Evolutionary conservation across 2,113 vertebrate genomes (phyloP), one percentile per base, ranked within the genome.

Genomic region (Prolemur simus): DNA sequence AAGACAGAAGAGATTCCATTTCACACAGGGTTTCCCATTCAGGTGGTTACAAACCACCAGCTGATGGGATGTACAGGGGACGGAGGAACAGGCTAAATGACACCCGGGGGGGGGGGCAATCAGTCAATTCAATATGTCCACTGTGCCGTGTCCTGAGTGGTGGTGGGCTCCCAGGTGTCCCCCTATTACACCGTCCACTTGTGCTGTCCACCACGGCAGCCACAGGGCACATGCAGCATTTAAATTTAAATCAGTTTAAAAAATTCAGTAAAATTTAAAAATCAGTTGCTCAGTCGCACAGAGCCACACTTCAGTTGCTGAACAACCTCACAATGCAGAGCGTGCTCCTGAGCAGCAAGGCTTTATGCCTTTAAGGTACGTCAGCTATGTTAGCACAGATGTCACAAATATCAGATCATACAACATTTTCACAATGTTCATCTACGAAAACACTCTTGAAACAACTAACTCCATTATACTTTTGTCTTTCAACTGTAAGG

Each of bases 71-170:
- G 49, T 5, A 39, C 0, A 56, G 32, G 71, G 74, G 23, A 32
- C 3, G 20, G 63, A 32, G n/a, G 8, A 58, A 17, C 14, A 34
- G 54, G 23, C 32, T 0, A 20, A 39, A 37, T 2, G 64, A 27
- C 32, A 27, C 20, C 80, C 13, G 0, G 20, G 12, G n/a, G 20
- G 12, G n/a, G 18, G 64, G 34, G 21, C 9, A 52, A 15, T 6
- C 27, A 12, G 78, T 25, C n/a, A 66, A 39, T 23, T n/a, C 0
- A 0, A 66, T 37, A 34, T 0, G 4, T 27, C 64, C 17, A 8
- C 1, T 23, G 1, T 5, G 6, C 0, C 20, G 34, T 1, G 10
- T 52, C 54, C 27, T 37, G 34, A 56, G 52, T 17, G 45, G 10
- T 14, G 25, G 23, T 23, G 17, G 47, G 80, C 37, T 89, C 18